A percentile compares a stretch with the other conserved stretches of the same genome.
phyloP scores from a whole-genome alignment of 2,888 invertebrate genomes.

The Theodoxus fluviatilis region DNA sequence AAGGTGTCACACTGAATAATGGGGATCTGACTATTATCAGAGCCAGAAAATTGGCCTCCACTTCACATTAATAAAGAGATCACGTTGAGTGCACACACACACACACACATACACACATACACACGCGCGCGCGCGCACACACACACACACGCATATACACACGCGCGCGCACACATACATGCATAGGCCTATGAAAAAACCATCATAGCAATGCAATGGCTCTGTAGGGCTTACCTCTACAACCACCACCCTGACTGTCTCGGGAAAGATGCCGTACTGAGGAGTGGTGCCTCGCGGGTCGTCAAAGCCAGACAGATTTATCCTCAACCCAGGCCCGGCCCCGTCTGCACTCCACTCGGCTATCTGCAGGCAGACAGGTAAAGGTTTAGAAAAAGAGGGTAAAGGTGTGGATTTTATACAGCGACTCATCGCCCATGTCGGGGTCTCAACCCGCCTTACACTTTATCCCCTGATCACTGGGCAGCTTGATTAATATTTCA shows the following conservation, averaged over 20 bases:
- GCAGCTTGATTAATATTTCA: too few species aligned
- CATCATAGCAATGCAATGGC: slow-evolving; percentile 34
- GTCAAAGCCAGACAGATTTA: slow-evolving; percentile 33
- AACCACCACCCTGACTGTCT: slow-evolving; percentile 47
- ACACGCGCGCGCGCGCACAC: neutral
- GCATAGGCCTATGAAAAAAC: slow-evolving; percentile 9
- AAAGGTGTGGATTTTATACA: too few species aligned
- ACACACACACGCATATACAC: neutral
- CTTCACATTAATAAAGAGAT: too few species aligned
- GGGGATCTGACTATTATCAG: too few species aligned
- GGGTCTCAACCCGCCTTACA: too few species aligned
- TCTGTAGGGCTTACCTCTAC: slow-evolving; percentile 40
- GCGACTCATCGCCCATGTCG: too few species aligned
- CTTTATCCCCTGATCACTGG: too few species aligned
- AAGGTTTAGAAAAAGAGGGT: too few species aligned
- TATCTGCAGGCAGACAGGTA: slow-evolving; percentile 37
- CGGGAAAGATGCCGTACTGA: slow-evolving; percentile 36
- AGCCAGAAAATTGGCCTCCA: too few species aligned
- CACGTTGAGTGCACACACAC: neutral
- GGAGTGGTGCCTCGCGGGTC: slow-evolving; percentile 28
- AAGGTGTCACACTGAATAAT: too few species aligned
- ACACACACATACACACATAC: neutral
- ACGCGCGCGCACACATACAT: neutral
- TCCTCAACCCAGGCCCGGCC: slow-evolving; percentile 31
- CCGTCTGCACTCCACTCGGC: slow-evolving; percentile 42